Percentiles rank a stretch among this genome's conserved stretches.
Evolutionary conservation across 2,888 invertebrate genomes (phyloP).

Genomic region (Heliconius cydno): DNA sequence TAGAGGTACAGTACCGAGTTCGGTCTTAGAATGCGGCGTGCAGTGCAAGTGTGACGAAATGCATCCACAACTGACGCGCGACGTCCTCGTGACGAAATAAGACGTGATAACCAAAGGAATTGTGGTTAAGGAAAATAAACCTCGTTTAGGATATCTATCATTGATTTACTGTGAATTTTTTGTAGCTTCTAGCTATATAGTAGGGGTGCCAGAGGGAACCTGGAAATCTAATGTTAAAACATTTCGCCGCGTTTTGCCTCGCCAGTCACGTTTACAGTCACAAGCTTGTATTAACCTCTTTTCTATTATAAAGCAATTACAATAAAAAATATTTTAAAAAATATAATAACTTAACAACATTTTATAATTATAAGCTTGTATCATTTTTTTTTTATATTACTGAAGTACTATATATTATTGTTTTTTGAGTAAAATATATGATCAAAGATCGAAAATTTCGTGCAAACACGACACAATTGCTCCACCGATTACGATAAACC

Average conservation of each 20-base stretch:
- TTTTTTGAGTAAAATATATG: neutral
- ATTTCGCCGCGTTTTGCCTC: too few relatives aligned
- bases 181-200: too few relatives aligned
- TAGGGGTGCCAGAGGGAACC: too few relatives aligned
- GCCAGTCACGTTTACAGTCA: too few relatives aligned
- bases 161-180: neutral
- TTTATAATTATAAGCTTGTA: too few relatives aligned
- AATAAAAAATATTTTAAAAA: too few relatives aligned
- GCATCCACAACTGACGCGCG: neutral
- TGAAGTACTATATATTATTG: neutral
- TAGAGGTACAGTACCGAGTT: slow-evolving; percentile 14
- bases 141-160: neutral
- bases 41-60: slow-evolving; percentile 32
- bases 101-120: slow-evolving; percentile 28
- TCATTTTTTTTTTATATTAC: too few relatives aligned
- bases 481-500: slow-evolving; percentile 16
- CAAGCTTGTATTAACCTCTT: too few relatives aligned
- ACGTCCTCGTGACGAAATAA: slow-evolving; percentile 36
- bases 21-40: slow-evolving; percentile 29
- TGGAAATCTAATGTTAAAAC: too few relatives aligned
- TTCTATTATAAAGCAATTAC: too few relatives aligned
- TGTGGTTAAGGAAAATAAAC: slow-evolving; percentile 23
- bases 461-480: neutral
- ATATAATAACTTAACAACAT: too few relatives aligned
- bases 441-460: neutral